phyloP scores from a whole-genome alignment of 2,797 vertebrate genomes.

The Megalops cyprinoides region DNA sequence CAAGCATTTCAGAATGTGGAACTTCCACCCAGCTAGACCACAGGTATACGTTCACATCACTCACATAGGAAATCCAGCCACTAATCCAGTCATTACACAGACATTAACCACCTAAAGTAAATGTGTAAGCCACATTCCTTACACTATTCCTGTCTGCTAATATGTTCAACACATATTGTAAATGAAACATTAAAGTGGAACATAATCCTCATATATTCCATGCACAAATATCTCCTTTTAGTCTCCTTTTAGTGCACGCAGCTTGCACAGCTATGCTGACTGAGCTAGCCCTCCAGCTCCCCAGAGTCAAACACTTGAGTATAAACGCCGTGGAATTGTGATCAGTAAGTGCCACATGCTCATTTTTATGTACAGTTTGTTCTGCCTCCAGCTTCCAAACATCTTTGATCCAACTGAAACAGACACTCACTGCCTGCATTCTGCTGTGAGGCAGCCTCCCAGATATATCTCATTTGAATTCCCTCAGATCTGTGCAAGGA shows the following conservation, averaged over 20 bases:
- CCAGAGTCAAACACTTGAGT: neutral
- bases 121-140: neutral
- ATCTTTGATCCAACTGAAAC: neutral
- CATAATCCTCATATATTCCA: neutral
- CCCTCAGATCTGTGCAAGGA: neutral
- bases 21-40: neutral
- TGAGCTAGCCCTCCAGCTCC: neutral
- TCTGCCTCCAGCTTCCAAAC: neutral
- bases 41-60: neutral
- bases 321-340: neutral
- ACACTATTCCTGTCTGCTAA: too few relatives aligned
- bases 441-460: neutral
- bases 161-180: too few relatives aligned
- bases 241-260: too few relatives aligned
- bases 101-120: neutral
- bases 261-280: too few relatives aligned
- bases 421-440: neutral
- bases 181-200: neutral
- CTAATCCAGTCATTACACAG: neutral
- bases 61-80: neutral
- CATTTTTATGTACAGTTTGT: neutral
- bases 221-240: neutral
- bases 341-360: neutral
- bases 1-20: too few relatives aligned
- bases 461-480: neutral